These are phyloP conservation scores for Terebella lapidaria DNA, from an alignment of 2,888 invertebrate genomes.

Conservation along the genomic window DNA sequence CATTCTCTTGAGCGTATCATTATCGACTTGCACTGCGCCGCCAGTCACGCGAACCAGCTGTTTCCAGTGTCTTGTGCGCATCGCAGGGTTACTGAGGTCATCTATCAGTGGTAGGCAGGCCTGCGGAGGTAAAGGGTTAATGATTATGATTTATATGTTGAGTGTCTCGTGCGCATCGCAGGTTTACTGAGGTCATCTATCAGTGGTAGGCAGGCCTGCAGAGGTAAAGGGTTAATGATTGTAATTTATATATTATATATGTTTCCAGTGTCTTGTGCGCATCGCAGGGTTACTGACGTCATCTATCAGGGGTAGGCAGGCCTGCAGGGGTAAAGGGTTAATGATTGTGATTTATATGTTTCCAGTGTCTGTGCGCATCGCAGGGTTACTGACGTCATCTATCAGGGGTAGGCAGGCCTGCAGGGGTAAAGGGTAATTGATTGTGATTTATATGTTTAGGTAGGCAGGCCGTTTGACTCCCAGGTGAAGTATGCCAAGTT, in stretches of 20 bases:
- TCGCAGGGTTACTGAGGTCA: conserved; percentile 51
- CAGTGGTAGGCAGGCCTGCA: conserved; percentile 47
- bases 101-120: conserved; percentile 50
- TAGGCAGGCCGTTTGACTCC: too few relatives aligned
- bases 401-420: conserved; percentile 50
- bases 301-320: too few relatives aligned
- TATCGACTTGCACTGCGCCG: conserved; percentile 49
- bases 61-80: conserved; percentile 54
- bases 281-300: too few relatives aligned
- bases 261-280: too few relatives aligned
- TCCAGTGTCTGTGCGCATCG: conserved; percentile 54
- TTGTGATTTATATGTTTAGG: too few relatives aligned
- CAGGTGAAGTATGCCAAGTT: too few relatives aligned
- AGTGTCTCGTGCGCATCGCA: conserved; percentile 52
- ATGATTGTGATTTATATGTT: too few relatives aligned
- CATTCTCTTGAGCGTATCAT: conserved; percentile 51
- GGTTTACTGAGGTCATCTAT: conserved; percentile 52
- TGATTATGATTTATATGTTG: too few relatives aligned
- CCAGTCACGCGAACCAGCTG: conserved; percentile 51
- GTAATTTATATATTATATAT: too few relatives aligned
- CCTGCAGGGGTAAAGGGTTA: too few relatives aligned
- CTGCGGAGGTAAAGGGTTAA: conserved; percentile 31
- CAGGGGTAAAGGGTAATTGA: conserved; percentile 3
- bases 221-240: too few relatives aligned
- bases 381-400: conserved; percentile 51